Evolutionary conservation across 2,113 vertebrate species (phyloP), one percentile per base, ranked within the genome.

Genomic region (Phycodurus eques): DNA sequence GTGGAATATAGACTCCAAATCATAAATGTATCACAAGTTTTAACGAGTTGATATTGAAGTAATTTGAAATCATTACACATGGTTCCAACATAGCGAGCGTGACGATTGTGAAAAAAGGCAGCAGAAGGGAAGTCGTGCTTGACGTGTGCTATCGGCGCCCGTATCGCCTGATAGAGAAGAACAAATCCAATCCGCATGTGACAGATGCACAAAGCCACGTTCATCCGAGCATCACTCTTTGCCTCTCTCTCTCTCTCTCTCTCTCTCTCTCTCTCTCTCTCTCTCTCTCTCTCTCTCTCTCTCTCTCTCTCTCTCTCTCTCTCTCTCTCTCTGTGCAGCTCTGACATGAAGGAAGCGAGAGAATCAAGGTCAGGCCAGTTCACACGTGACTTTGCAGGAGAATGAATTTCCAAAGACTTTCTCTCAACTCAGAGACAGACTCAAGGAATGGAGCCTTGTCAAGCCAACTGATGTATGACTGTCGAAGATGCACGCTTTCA

Each of bases 351-450:
- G 44, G 78, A 67, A 66, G 66, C 75, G 71, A 53, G 31, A 80
- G 83, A 85, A 87, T 77, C 82, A 91, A 91, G 89, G 88, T 88
- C 88, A 85, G 72, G 68, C 76, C 80, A 72, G 57, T 4, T 49
- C 80, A 47, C 75, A 85, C 10, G 72, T 83, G 74, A 81, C 78
- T 73, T 49, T 81, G 76, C 72, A 44, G 76, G 78, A 75, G 86
- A 89, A 87, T 88, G 86, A 75, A 86, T 88, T 85, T 88, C 82
- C 84, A 80, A 80, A 83, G 73, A 44, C 74, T 83, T 89, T 83
- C 85, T 84, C 63, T 81, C 65, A 54, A 76, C 84, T 71, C 73
- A 57, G 51, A 87, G 87, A 84, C 84, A 82, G 77, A 78, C 80
- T 84, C n/a, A 53, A 68, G 82, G 79, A 88, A 82, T 65, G 75